Evolutionary conservation across 2,888 invertebrate genomes (phyloP).

Genomic region (Aricia artaxerxes): DNA sequence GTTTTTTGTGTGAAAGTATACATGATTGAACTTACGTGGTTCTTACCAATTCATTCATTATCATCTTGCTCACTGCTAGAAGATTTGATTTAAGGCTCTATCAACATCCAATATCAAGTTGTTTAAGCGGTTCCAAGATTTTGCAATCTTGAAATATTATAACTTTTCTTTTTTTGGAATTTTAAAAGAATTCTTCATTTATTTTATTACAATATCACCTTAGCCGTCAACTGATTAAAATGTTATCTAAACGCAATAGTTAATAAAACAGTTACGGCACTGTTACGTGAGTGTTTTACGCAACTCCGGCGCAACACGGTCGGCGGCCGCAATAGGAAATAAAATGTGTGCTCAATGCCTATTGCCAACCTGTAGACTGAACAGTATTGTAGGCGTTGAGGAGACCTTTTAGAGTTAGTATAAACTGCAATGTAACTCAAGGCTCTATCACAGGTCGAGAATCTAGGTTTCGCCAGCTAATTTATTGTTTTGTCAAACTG

Average conservation of each 20-base stretch:
- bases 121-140: too few species aligned
- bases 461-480: too few species aligned
- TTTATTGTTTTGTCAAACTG: too few species aligned
- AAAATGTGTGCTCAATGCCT: background rate
- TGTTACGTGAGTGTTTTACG: background rate
- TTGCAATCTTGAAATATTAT: too few species aligned
- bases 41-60: background rate
- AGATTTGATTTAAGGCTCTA: too few species aligned
- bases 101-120: too few species aligned
- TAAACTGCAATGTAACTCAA: background rate
- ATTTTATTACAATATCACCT: background rate
- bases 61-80: background rate
- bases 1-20: background rate
- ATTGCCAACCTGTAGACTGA: background rate
- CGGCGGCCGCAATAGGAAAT: slow-evolving; percentile 8
- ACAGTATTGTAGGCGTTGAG: too few species aligned
- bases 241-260: background rate
- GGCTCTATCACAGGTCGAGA: too few species aligned
- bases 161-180: too few species aligned
- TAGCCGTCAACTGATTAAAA: background rate
- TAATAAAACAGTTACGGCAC: slow-evolving; percentile 7
- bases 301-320: background rate
- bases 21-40: too few species aligned
- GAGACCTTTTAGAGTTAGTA: background rate
- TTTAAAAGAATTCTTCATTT: too few species aligned